Conservation (phyloP, 2,797 vertebrate genomes). For the Mastacembelus armatus region DNA sequence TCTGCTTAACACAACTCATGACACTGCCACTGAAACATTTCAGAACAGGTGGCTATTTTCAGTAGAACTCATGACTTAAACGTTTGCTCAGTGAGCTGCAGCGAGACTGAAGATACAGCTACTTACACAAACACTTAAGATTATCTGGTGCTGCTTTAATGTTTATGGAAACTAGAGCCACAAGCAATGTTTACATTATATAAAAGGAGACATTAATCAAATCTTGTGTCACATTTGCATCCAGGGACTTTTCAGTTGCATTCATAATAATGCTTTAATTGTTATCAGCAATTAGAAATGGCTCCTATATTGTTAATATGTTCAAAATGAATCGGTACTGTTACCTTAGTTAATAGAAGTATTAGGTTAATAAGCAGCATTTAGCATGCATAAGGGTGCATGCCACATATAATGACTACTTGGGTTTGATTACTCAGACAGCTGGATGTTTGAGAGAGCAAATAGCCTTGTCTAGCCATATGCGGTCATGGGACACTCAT, state of each 20-base stretch:
- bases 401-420: conserved; percentile 70
- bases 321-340: conserved; percentile 21
- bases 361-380: conserved; percentile 68
- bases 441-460: conserved; percentile 68
- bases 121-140: conserved; percentile 40
- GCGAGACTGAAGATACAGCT: conserved; percentile 30
- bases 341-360: conserved; percentile 47
- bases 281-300: conserved; percentile 27
- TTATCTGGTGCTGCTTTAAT: conserved; percentile 54
- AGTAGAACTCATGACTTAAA: conserved; percentile 39
- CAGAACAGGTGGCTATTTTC: conserved; percentile 60
- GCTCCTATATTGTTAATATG: conserved; percentile 38
- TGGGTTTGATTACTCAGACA: conserved; percentile 67
- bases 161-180: conserved; percentile 24
- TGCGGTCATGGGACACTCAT: conserved; percentile 47
- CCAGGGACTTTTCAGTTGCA: conserved; percentile 8
- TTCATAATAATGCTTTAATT: conserved; percentile 17
- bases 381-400: conserved; percentile 75
- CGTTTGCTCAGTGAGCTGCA: conserved; percentile 50
- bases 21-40: conserved; percentile 49
- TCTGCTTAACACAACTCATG: conserved; percentile 58
- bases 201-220: conserved; percentile 13
- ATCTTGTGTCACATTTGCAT: conserved; percentile 23
- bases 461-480: conserved; percentile 59
- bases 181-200: not conserved